phyloP scores from a whole-genome alignment of 2,888 invertebrate genomes.

The Nomada goodeniana region DNA sequence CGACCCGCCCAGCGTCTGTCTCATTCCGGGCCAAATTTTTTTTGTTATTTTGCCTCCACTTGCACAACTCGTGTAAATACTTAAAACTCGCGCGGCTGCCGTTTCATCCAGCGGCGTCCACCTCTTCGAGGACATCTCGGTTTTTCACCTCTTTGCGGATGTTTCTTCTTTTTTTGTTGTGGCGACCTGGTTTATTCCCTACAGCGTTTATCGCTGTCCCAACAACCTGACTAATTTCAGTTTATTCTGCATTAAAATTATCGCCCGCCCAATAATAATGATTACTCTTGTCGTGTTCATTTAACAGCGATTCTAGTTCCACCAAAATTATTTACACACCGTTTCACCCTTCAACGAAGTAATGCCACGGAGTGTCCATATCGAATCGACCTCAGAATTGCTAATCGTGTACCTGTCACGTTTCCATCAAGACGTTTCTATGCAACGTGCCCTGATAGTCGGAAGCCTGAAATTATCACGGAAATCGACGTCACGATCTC shows the following conservation, averaged over 20 bases:
- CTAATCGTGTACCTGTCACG: background rate
- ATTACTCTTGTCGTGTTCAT: background rate
- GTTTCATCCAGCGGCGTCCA: slow-evolving; percentile 61
- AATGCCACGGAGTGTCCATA: too few relatives aligned
- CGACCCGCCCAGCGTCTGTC: background rate
- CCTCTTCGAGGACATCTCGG: slow-evolving; percentile 41
- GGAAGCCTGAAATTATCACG: slow-evolving; percentile 11
- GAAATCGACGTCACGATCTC: slow-evolving; percentile 8
- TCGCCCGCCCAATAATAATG: background rate
- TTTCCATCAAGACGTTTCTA: background rate
- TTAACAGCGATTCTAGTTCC: background rate
- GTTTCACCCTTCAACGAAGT: too few relatives aligned
- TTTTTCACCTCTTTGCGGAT: slow-evolving; percentile 30
- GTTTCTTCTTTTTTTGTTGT: slow-evolving; percentile 14
- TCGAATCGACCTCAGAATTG: too few relatives aligned
- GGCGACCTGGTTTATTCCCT: slow-evolving; percentile 29
- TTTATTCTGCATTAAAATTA: background rate
- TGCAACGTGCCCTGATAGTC: background rate
- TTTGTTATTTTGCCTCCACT: slow-evolving; percentile 18
- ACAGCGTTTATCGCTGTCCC: slow-evolving; percentile 6
- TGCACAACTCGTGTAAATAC: slow-evolving; percentile 67
- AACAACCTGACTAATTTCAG: slow-evolving; percentile 25
- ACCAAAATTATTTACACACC: too few relatives aligned
- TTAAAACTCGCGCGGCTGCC: slow-evolving; percentile 72
- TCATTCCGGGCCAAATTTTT: slow-evolving; percentile 9